Percentiles rank a stretch among this genome's conserved stretches.
phyloP scores from a whole-genome alignment of 1,140 invertebrate genomes.

The Propsilocerus akamusi region DNA sequence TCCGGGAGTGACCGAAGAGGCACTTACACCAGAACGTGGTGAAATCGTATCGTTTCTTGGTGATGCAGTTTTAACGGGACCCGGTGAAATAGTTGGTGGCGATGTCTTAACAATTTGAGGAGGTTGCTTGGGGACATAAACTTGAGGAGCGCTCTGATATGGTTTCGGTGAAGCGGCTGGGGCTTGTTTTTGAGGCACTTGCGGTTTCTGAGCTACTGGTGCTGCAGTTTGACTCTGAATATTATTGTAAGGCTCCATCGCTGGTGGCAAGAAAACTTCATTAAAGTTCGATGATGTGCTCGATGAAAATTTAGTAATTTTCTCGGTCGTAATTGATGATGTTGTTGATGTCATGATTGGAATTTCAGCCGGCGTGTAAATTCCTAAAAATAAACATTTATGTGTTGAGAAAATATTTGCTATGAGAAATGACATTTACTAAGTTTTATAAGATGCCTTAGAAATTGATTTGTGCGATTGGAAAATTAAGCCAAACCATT shows the following conservation, averaged over 20 bases:
- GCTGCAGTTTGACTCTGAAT: background rate
- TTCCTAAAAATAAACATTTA: background rate
- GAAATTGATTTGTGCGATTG: too few species aligned
- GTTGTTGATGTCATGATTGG: background rate
- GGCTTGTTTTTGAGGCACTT: background rate
- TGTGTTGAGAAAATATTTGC: too few species aligned
- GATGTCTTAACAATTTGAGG: background rate
- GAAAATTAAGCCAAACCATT: too few species aligned
- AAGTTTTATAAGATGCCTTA: too few species aligned
- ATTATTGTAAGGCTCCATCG: background rate
- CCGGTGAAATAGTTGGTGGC: background rate
- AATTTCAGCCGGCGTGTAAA: background rate
- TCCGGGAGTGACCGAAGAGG: background rate
- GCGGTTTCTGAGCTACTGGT: background rate
- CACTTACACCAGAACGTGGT: background rate
- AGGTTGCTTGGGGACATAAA: too few species aligned
- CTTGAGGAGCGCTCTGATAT: background rate
- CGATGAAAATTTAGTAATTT: background rate
- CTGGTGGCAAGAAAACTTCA: background rate
- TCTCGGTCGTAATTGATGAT: background rate
- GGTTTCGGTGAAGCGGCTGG: background rate
- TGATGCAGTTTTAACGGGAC: background rate
- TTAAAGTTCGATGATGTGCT: background rate
- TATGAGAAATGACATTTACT: too few species aligned
- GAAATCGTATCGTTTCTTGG: background rate